Percentiles rank a stretch among this genome's conserved stretches.
Evolutionary conservation across 2,888 invertebrate species (phyloP).

Genomic region (Anaspis maculata): DNA sequence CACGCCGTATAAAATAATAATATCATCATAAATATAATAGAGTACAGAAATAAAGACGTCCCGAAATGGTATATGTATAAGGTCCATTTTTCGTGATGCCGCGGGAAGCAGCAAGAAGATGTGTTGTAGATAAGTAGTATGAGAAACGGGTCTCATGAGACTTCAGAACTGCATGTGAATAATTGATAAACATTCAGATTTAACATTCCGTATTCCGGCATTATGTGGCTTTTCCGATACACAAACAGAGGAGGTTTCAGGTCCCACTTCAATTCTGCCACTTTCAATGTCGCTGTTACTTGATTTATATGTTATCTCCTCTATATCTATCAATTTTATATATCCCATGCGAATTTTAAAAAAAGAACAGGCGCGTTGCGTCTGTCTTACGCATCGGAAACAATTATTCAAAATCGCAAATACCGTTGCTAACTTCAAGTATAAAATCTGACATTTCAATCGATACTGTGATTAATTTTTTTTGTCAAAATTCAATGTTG

Average conservation of each 20-base stretch:
- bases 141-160: conserved; percentile 31
- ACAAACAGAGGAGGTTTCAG: conserved; percentile 21
- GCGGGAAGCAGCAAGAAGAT: too few relatives aligned
- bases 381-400: not conserved
- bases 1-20: too few relatives aligned
- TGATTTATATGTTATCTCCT: conserved; percentile 33
- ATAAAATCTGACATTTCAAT: too few relatives aligned
- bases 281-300: conserved; percentile 22
- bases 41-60: too few relatives aligned
- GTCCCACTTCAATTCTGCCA: conserved; percentile 20
- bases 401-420: too few relatives aligned
- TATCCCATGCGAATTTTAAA: conserved; percentile 12
- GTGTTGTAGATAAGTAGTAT: conserved; percentile 28
- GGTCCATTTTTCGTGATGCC: too few relatives aligned
- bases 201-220: conserved; percentile 34
- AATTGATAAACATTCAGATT: conserved; percentile 39
- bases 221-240: conserved; percentile 29
- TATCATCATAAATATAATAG: too few relatives aligned
- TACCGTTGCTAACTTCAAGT: too few relatives aligned
- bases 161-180: conserved; percentile 33
- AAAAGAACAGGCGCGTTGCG: too few relatives aligned
- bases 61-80: too few relatives aligned
- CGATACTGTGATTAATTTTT: too few relatives aligned
- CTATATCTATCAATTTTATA: conserved; percentile 32
- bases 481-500: too few relatives aligned